phyloP scores from a whole-genome alignment of 2,113 vertebrate species.

The Thamnaconus septentrionalis region DNA sequence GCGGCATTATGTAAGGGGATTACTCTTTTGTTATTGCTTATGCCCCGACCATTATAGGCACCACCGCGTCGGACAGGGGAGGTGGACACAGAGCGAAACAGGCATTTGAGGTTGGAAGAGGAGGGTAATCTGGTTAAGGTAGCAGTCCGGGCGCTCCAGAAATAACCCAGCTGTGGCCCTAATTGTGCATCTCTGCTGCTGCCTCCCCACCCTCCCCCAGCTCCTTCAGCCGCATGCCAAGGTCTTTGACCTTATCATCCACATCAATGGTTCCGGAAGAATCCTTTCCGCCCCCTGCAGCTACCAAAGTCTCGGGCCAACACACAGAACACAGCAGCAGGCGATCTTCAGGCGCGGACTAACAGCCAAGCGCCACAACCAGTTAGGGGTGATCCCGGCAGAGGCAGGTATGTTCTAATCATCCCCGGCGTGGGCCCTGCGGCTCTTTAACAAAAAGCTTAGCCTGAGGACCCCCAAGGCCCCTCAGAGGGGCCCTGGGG shows the following conservation, averaged over 20 bases:
- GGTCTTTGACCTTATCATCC: constrained; percentile 78
- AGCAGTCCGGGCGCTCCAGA: constrained; percentile 60
- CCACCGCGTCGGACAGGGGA: constrained; percentile 10
- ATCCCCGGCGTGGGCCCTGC: constrained; percentile 52
- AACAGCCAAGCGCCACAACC: constrained; percentile 73
- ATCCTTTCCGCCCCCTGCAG: constrained; percentile 74
- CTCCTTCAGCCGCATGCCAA: constrained; percentile 74
- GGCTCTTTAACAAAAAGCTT: constrained; percentile 66
- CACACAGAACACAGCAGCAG: constrained; percentile 69
- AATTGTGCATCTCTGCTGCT: constrained; percentile 74
- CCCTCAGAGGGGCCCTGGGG: constrained; percentile 38
- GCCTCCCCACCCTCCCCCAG: constrained; percentile 60
- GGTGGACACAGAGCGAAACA: constrained; percentile 36
- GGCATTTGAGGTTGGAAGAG: constrained; percentile 36
- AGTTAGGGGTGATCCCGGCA: constrained; percentile 70
- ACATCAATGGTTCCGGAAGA: constrained; percentile 80
- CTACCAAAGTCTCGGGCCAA: constrained; percentile 61
- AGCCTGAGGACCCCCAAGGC: constrained; percentile 47
- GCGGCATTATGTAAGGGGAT: constrained; percentile 76
- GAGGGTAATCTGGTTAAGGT: constrained; percentile 50
- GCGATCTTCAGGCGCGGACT: constrained; percentile 64
- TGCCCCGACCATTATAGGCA: constrained; percentile 48
- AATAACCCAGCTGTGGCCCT: constrained; percentile 70
- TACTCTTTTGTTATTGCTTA: constrained; percentile 65
- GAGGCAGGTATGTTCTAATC: constrained; percentile 76